Evolutionary conservation across 2,113 vertebrate species (phyloP), one percentile per base, ranked within the genome.

Genomic region (Nannobrachium achirus): DNA sequence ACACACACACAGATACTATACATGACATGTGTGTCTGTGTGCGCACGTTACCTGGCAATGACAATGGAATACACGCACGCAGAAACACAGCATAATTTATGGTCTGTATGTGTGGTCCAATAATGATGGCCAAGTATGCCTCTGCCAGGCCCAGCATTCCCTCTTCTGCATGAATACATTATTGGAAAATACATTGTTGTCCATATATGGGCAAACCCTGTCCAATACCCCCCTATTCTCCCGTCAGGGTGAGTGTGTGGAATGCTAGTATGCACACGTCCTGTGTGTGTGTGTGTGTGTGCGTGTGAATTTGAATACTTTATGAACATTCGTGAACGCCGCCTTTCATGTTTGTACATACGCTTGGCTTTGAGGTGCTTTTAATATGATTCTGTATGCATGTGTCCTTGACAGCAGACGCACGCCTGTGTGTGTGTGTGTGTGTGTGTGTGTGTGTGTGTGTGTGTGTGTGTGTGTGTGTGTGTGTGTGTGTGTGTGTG

Each of bases 101-200:
- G 14, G 15, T 52, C 50, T 52, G n/a, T 72, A 33, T 78, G 66
- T 56, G 14, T 56, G 46, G 38, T 55, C 3, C 1, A 52, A 55
- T 62, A 60, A 69, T 72, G 66, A 63, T 57, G 58, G 40, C 48
- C 50, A 63, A 44, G 25, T 19, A 63, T 55, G 55, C 20, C 18
- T 46, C 40, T 41, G 41, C 20, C 20, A 45, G 42, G 65, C 19
- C 13, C 41, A 71, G 53, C 33, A 68, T 16, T 50, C 25, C 33
- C 25, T 44, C 39, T 58, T 75, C 62, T 55, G 49, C 56, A 61
- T 33, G 11, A 59, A 16, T 41, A 40, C 39, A 44, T 74, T 62
- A 64, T 42, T 69, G 41, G 38, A 57, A n/a, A 33, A 4, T 33
- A 69, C 55, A 20, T 53, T 63, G 56, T 6, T 39, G 10, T 59